phyloP scores from a whole-genome alignment of 1,140 invertebrate genomes.

The Halesus radiatus region DNA sequence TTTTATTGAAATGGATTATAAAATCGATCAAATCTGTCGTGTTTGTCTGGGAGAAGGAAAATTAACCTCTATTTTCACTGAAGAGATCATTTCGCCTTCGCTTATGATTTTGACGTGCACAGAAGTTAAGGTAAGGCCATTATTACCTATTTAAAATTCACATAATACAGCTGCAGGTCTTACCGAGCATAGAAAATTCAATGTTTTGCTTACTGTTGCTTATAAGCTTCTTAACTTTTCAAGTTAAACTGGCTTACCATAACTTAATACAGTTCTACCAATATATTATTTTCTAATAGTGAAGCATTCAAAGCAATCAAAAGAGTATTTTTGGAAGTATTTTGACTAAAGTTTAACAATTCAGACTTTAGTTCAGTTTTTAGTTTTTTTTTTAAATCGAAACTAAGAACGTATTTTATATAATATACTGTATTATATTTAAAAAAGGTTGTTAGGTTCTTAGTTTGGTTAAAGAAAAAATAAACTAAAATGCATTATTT shows the following conservation, averaged over 20 bases:
- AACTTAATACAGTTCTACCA: not conserved
- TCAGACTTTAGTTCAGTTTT: too few relatives aligned
- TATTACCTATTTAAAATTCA: constrained; percentile 9
- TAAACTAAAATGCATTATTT: too few relatives aligned
- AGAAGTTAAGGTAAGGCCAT: constrained; percentile 29
- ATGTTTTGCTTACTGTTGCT: too few relatives aligned
- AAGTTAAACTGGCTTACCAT: too few relatives aligned
- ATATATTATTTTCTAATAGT: not conserved
- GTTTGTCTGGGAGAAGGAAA: constrained; percentile 35
- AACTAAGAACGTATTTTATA: too few relatives aligned
- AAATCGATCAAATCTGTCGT: constrained; percentile 35
- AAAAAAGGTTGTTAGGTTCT: too few relatives aligned
- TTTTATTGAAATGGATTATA: constrained; percentile 34
- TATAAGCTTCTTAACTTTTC: too few relatives aligned
- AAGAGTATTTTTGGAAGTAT: too few relatives aligned
- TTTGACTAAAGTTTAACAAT: too few relatives aligned
- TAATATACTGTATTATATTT: too few relatives aligned
- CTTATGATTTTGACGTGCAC: constrained; percentile 44
- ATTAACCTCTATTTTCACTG: constrained; percentile 30
- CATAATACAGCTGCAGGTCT: not conserved
- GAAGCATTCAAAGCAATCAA: not conserved
- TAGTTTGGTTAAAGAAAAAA: too few relatives aligned
- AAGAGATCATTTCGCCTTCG: constrained; percentile 31
- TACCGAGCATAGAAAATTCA: not conserved
- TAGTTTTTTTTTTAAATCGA: too few relatives aligned